Evolutionary conservation across 2,888 invertebrate genomes (phyloP).

Genomic region (Megaustenia siamemsis): DNA sequence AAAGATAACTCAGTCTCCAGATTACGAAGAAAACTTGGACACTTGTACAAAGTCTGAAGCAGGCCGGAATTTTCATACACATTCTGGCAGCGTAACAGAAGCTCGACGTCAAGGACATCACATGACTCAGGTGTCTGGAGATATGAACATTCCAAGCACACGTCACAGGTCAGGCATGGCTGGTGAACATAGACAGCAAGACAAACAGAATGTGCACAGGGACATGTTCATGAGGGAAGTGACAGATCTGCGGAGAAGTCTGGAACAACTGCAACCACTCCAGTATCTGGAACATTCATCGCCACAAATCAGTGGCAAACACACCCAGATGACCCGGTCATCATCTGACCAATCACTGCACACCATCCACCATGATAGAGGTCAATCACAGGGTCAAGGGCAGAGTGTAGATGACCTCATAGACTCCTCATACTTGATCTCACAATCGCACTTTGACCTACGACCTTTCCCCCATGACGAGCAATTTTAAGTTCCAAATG

Average conservation of each 20-base stretch:
- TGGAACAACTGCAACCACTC: conserved; percentile 14
- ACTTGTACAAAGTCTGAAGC: neutral
- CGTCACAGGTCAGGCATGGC: neutral
- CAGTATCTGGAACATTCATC: neutral
- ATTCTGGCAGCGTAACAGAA: neutral
- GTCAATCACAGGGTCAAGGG: neutral
- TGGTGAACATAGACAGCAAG: neutral
- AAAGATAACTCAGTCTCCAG: neutral
- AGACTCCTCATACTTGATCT: conserved; percentile 11
- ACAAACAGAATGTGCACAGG: neutral
- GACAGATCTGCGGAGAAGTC: conserved; percentile 14
- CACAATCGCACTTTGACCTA: conserved; percentile 39
- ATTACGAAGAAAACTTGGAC: neutral
- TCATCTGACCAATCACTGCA: conserved; percentile 48
- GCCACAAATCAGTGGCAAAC: neutral
- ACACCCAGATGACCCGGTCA: conserved; percentile 27
- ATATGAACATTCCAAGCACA: neutral
- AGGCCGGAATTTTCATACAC: neutral
- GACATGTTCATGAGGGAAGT: neutral
- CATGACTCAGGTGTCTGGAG: neutral
- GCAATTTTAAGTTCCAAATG: conserved; percentile 24
- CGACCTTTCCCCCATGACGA: conserved; percentile 29
- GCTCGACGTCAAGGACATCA: neutral
- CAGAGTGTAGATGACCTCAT: neutral
- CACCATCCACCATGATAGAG: neutral